Base-by-base conservation (phyloP, 2,888 invertebrate genomes). In the Ceramica pisi region DNA sequence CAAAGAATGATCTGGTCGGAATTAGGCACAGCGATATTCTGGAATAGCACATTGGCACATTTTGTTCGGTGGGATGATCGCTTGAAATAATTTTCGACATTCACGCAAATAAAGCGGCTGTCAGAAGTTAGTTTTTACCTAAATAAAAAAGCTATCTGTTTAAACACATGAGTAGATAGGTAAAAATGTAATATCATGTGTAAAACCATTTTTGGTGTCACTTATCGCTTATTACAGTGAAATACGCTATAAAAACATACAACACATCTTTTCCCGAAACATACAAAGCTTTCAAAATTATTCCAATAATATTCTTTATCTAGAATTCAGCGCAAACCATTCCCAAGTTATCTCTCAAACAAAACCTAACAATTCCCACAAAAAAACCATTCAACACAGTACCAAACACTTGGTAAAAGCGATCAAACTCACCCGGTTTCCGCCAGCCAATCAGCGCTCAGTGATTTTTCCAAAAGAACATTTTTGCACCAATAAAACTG, bases 381-480 rank as follows among this genome's bases (percentile, higher is more conserved):
- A 51, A 59, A 57, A 68, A 56, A 6, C 31, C 31, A 51, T 44
- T 53, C n/a, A 41, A 67, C 35, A 53, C 26, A 67, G 21, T n/a
- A 16, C 21, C 35, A 55, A 75, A 66, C 31, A 75, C 65, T 71
- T 75, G 21, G 41, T 48, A 57, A 68, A 63, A 68, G 9, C 59
- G 38, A 80, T 80, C 46, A 80, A 80, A 80, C 71, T 80, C 79
- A 71, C 76, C 67, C 71, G 59, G 59, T 64, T 53, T 67, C 55
- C 51, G 19, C 19, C 66, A 50, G 19, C 76, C 76, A 76, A 76
- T 80, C 80, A 80, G 55, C 8, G 48, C 56, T 63, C 55, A 35
- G 62, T 23, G n/a, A 53, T 67, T 79, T 80, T 76, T 66, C 59
- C 60, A 53, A 69, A 80, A 69, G 55, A 76, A 80, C 44, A 75